Percentiles rank a stretch among this genome's conserved stretches.
Conservation (phyloP, 2,797 vertebrate genomes). For the Agapornis canus region DNA sequence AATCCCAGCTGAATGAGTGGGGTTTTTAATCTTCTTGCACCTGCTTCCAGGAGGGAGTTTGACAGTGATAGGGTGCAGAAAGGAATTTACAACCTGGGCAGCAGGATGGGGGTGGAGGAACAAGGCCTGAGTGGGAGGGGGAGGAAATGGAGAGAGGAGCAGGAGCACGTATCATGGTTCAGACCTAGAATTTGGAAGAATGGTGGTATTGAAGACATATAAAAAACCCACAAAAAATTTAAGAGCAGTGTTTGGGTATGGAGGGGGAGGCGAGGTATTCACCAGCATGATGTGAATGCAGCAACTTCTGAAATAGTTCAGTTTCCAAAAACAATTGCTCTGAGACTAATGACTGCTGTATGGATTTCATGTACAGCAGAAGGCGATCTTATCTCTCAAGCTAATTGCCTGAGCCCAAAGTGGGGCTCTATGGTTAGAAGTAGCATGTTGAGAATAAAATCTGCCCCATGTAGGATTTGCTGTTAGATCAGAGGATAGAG, state of each 20-base stretch:
- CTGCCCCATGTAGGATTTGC: background rate
- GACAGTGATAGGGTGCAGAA: conserved; percentile 68
- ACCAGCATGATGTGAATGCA: background rate
- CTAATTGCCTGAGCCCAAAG: background rate
- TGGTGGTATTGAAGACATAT: background rate
- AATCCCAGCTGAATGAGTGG: conserved; percentile 60
- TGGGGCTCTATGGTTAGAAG: background rate
- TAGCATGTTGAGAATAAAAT: background rate
- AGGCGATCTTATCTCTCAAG: background rate
- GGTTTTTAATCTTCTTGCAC: conserved; percentile 66
- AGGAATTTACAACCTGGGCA: conserved; percentile 61
- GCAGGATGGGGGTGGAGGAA: conserved; percentile 35
- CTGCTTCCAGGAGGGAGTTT: conserved; percentile 66
- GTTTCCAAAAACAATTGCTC: background rate
- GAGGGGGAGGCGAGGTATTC: background rate
- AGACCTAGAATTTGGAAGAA: conserved; percentile 14
- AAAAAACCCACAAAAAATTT: background rate
- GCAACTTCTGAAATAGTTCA: background rate
- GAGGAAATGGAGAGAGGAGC: background rate
- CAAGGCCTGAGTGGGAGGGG: background rate
- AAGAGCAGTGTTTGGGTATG: background rate
- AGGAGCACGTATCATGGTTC: background rate
- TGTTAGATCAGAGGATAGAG: fast-evolving
- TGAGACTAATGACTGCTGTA: background rate
- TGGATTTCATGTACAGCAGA: background rate